Base-by-base conservation (phyloP, 2,113 vertebrate genomes). In the Piaya cayana region DNA sequence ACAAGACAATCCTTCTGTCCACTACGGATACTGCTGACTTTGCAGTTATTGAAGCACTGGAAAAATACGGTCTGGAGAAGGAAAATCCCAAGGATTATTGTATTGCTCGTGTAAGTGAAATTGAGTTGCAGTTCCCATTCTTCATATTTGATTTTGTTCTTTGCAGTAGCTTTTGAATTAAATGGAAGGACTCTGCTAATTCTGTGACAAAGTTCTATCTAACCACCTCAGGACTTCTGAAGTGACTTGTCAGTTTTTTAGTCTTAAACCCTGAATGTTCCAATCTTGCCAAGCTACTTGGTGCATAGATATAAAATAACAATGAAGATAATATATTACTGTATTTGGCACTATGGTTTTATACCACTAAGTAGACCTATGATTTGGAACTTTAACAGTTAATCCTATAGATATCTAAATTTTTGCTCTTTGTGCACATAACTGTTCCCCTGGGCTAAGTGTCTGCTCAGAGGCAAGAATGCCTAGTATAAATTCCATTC, bases 1-100 rank as follows among this genome's bases (percentile, higher is more conserved):
- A 99, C 90, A 99, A 99, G 97, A 99, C 99, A 96, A 99, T 99
- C 98, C 98, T 99, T 86, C 98, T 99, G 68, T 99, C 99, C 23
- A 99, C 99, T 11, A 98, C 99, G 2, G 99, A 99, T 96, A 98
- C 98, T 20, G 98, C 99, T 2, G 99, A 99, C 97, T 99, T 99
- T 32, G 99, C 99, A 12, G 99, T 99, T 95, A 97, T 98, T 16
- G 99, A 99, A 95, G 99, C 99, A n/a, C 95, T 99, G 93, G 99
- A 99, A 97, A 99, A 99, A 92, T 99, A 99, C 0, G 99, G 99
- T 13, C 97, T 99, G 96, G 99, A 99, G 95, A 99, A 99, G 93
- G 99, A 99, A 96, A 99, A 98, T 81, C 99, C 99, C 21, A 98
- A 98, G 96, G 99, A 99, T 82, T 99, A 99, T 96, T 99, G 99